A percentile compares a stretch with the other conserved stretches of the same genome.
Evolutionary conservation across 2,113 vertebrate genomes (phyloP).

Genomic region (Abramis brama): DNA sequence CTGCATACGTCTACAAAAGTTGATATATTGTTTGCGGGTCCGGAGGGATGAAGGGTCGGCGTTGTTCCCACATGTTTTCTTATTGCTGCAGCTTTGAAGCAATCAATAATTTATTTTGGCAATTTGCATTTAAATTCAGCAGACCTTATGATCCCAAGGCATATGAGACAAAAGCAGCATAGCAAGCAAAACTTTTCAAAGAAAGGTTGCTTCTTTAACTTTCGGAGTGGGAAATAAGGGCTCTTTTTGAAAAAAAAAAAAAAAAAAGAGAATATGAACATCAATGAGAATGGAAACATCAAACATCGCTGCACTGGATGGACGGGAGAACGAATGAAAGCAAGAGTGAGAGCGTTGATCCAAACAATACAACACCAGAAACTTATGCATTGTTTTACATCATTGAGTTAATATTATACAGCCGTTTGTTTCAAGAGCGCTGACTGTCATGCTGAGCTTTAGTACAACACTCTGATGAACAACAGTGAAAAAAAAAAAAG

Average conservation of each 20-base stretch:
- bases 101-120: conserved; percentile 45
- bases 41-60: background rate
- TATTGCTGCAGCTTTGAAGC: conserved; percentile 25
- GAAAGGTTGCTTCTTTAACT: conserved; percentile 31
- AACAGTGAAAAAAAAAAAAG: too few relatives aligned
- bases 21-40: background rate
- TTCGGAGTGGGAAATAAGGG: background rate
- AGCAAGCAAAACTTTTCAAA: conserved; percentile 40
- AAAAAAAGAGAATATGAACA: conserved; percentile 28
- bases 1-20: background rate
- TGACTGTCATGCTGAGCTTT: background rate
- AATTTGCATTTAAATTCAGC: conserved; percentile 48
- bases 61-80: conserved; percentile 24
- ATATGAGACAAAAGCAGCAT: conserved; percentile 11
- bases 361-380: background rate
- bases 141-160: conserved; percentile 27
- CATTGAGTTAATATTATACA: background rate
- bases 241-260: background rate
- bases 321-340: background rate
- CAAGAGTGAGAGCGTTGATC: background rate
- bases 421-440: background rate
- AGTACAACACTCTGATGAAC: background rate
- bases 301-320: background rate
- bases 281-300: conserved; percentile 37
- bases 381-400: background rate